Evolutionary conservation across 2,113 vertebrate genomes (phyloP).

Genomic region (Ranitomeya variabilis): DNA sequence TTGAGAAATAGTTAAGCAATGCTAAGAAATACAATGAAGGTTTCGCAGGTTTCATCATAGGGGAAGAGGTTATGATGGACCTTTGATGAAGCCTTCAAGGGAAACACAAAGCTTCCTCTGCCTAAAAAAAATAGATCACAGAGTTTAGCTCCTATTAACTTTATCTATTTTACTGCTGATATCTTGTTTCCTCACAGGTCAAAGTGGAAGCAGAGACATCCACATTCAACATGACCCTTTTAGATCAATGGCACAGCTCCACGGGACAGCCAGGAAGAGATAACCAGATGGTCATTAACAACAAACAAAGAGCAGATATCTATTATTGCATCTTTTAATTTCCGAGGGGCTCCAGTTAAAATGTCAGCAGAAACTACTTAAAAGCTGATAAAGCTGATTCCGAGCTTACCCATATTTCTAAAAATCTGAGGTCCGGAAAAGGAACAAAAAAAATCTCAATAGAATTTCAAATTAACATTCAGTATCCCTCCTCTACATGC

Average conservation of each 20-base stretch:
- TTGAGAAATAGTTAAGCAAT: slow-evolving; percentile 7
- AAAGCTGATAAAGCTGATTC: slow-evolving; percentile 8
- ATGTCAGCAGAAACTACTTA: slow-evolving; percentile 4
- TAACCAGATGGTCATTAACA: slow-evolving; percentile 1
- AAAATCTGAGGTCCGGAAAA: not conserved
- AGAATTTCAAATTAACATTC: not conserved
- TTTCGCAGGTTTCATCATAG: not conserved
- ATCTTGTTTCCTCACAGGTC: slow-evolving; percentile 14
- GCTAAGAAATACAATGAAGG: not conserved
- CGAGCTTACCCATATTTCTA: not conserved
- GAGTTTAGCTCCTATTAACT: not conserved
- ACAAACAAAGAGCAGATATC: not conserved
- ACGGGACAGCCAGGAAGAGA: not conserved
- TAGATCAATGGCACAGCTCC: not conserved
- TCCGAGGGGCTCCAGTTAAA: not conserved
- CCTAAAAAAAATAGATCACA: not conserved
- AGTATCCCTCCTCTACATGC: not conserved
- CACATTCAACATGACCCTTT: not conserved
- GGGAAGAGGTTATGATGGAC: not conserved
- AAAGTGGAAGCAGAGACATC: slow-evolving; percentile 7
- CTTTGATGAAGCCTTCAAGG: not conserved
- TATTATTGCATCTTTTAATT: slow-evolving; percentile 7
- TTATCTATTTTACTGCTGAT: not conserved
- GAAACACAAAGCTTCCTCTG: too few relatives aligned
- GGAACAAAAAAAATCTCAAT: not conserved